These are phyloP conservation scores for Caenorhabditis doughertyi DNA, from an alignment of 2,888 invertebrate genomes.

Conservation along the genomic window DNA sequence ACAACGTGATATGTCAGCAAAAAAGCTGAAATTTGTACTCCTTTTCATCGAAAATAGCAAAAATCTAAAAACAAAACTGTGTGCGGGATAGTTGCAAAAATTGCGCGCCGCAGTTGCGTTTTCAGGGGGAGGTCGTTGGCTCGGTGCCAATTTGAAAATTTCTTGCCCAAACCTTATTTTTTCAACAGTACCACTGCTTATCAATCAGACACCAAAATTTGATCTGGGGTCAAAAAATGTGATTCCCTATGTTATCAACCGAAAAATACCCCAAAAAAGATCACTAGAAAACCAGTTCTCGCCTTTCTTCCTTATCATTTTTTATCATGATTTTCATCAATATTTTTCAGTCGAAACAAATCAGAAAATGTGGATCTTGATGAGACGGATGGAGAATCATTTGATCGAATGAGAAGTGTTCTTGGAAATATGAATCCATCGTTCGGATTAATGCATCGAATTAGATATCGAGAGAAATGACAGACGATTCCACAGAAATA, in stretches of 20 bases:
- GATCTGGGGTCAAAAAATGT: not conserved
- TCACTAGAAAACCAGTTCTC: not conserved
- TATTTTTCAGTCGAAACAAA: constrained; percentile 49
- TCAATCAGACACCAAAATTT: not conserved
- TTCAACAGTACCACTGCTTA: no score
- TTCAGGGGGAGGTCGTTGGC: no score
- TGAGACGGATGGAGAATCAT: constrained; percentile 59
- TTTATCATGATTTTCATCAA: not conserved
- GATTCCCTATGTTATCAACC: not conserved
- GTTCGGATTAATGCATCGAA: constrained; percentile 53
- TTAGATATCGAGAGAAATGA: constrained; percentile 36
- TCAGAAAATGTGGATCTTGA: constrained; percentile 64
- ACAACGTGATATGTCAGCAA: no score
- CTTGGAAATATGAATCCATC: constrained; percentile 50
- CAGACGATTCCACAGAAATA: constrained; percentile 14
- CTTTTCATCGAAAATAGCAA: no score
- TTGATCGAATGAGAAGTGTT: constrained; percentile 52
- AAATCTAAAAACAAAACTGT: no score
- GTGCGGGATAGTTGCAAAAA: no score
- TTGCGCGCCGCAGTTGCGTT: no score
- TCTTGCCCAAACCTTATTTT: no score
- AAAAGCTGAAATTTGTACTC: no score
- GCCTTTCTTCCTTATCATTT: not conserved
- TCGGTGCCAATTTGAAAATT: no score
- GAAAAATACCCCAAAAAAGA: not conserved